These are phyloP conservation scores for Zosterops hypoxanthus DNA, from an alignment of 2,113 vertebrate species.

Conservation along the genomic window DNA sequence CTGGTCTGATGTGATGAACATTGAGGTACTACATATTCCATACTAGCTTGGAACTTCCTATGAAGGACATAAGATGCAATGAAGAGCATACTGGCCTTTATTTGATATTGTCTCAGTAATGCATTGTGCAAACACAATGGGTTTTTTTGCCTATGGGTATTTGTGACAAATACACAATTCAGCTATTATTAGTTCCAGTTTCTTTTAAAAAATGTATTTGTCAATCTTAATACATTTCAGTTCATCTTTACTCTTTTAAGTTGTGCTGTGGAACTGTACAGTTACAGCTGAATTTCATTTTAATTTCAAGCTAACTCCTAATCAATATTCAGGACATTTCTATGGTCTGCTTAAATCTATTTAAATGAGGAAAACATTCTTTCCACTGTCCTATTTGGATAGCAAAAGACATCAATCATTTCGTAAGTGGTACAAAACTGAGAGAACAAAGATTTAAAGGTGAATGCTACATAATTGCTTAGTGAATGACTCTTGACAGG, in stretches of 20 bases:
- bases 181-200: constrained; percentile 7
- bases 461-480: not conserved
- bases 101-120: not conserved
- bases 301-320: not conserved
- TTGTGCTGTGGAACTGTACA: not conserved
- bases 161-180: not conserved
- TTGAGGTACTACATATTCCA: not conserved
- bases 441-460: not conserved
- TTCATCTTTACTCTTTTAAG: not conserved
- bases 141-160: not conserved
- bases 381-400: constrained; percentile 8
- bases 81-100: not conserved
- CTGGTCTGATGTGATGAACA: not conserved
- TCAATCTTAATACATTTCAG: not conserved
- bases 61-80: not conserved
- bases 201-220: not conserved
- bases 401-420: constrained; percentile 4
- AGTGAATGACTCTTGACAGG: not conserved
- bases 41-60: not conserved
- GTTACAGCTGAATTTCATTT: constrained; percentile 5
- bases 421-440: not conserved
- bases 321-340: not conserved
- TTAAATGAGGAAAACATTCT: constrained; percentile 7
- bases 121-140: not conserved
- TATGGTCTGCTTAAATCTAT: not conserved